Conservation (phyloP, 2,797 vertebrate species). For the Hydrolagus colliei region DNA sequence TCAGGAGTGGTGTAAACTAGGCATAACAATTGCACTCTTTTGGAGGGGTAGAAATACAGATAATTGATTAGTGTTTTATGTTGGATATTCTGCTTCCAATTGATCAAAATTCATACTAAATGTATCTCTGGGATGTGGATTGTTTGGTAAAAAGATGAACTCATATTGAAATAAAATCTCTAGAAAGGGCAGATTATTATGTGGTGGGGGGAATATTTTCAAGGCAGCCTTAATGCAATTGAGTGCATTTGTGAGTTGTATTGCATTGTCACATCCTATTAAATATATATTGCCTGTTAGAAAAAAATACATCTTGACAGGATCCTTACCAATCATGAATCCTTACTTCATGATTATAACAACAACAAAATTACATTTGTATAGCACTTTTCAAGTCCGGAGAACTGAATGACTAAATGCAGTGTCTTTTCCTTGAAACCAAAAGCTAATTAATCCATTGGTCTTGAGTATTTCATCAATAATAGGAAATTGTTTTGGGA, state of each 20-base stretch:
- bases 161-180: too few relatives aligned
- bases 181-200: too few relatives aligned
- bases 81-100: neutral
- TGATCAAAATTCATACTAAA: neutral
- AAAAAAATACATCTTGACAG: neutral
- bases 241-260: neutral
- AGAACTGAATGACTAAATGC: neutral
- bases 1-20: neutral
- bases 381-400: too few relatives aligned
- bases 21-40: neutral
- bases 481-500: neutral
- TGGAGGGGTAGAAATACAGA: neutral
- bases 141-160: too few relatives aligned
- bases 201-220: neutral
- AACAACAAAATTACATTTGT: too few relatives aligned
- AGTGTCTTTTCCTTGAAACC: neutral
- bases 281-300: neutral
- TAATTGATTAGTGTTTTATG: neutral
- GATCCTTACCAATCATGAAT: neutral
- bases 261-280: neutral
- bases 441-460: neutral
- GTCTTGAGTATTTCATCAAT: neutral
- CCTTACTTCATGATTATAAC: too few relatives aligned
- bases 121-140: too few relatives aligned
- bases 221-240: neutral